phyloP scores from a whole-genome alignment of 2,888 invertebrate genomes.

The Temnothorax rugatulus region DNA sequence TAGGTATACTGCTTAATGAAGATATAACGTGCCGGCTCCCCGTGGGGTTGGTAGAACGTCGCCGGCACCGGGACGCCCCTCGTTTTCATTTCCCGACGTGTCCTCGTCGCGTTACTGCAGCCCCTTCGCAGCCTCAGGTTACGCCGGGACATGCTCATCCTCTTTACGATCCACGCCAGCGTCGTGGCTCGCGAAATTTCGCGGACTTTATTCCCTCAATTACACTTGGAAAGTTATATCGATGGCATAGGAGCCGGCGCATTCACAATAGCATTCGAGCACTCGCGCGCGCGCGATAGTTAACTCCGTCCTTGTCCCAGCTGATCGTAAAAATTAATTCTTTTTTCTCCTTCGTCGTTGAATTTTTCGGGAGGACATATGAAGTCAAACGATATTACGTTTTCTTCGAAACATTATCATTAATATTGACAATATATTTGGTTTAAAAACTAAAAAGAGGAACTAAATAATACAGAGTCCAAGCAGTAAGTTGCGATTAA shows the following conservation, averaged over 20 bases:
- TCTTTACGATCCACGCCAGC: slow-evolving; percentile 74
- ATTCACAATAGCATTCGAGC: slow-evolving; percentile 46
- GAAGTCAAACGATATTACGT: background rate
- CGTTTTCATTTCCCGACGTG: slow-evolving; percentile 72
- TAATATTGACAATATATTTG: background rate
- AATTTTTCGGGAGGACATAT: background rate
- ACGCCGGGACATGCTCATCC: slow-evolving; percentile 71
- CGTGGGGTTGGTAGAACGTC: slow-evolving; percentile 78
- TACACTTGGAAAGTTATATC: slow-evolving; percentile 83
- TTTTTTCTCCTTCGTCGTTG: background rate
- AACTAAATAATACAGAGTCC: background rate
- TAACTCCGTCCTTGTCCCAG: slow-evolving; percentile 23
- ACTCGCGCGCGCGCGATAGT: slow-evolving; percentile 39
- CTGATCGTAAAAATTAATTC: slow-evolving; percentile 27
- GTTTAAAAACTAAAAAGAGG: background rate
- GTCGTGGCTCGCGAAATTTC: slow-evolving; percentile 78
- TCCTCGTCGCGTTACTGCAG: slow-evolving; percentile 68
- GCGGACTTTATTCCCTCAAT: slow-evolving; percentile 84
- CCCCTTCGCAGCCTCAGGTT: slow-evolving; percentile 73
- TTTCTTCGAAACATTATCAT: background rate
- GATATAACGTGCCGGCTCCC: slow-evolving; percentile 83
- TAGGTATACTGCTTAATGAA: slow-evolving; percentile 82
- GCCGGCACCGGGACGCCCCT: slow-evolving; percentile 77
- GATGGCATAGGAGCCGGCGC: slow-evolving; percentile 56
- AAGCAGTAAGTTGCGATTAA: background rate